These are phyloP conservation scores for Eremobia ochroleuca DNA, from an alignment of 2,888 invertebrate genomes.

Conservation along the genomic window DNA sequence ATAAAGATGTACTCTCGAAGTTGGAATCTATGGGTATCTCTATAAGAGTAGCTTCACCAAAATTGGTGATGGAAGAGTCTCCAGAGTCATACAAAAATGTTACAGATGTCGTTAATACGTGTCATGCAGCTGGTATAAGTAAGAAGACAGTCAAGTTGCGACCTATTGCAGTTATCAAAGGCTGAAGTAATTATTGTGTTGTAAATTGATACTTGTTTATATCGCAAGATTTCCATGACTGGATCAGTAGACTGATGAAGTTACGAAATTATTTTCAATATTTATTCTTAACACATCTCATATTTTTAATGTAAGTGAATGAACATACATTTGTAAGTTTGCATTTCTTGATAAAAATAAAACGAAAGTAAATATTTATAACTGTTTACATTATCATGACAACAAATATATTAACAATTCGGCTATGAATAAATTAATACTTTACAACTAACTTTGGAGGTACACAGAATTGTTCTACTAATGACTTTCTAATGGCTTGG, in stretches of 20 bases:
- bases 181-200: constrained; percentile 89
- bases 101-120: constrained; percentile 99
- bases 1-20: constrained; percentile 96
- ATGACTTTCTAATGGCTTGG: constrained; percentile 71
- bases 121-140: constrained; percentile 99
- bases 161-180: constrained; percentile 99
- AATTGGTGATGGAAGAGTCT: constrained; percentile 99
- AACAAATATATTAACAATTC: constrained; percentile 76
- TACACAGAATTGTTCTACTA: constrained; percentile 73
- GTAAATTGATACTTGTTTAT: constrained; percentile 1
- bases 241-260: constrained; percentile 28
- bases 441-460: constrained; percentile 81
- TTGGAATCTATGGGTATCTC: constrained; percentile 97
- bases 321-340: constrained; percentile 37
- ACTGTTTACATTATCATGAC: constrained; percentile 70
- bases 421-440: constrained; percentile 85
- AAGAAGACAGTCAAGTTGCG: constrained; percentile 98
- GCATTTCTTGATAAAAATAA: constrained; percentile 56
- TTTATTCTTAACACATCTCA: constrained; percentile 25
- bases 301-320: constrained; percentile 40
- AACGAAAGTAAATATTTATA: constrained; percentile 48
- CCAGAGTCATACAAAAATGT: constrained; percentile 99
- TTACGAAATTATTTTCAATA: constrained; percentile 32
- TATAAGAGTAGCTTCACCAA: constrained; percentile 99
- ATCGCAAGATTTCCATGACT: constrained; percentile 24